Conservation (phyloP, 2,113 vertebrate genomes). For the Myodes glareolus region DNA sequence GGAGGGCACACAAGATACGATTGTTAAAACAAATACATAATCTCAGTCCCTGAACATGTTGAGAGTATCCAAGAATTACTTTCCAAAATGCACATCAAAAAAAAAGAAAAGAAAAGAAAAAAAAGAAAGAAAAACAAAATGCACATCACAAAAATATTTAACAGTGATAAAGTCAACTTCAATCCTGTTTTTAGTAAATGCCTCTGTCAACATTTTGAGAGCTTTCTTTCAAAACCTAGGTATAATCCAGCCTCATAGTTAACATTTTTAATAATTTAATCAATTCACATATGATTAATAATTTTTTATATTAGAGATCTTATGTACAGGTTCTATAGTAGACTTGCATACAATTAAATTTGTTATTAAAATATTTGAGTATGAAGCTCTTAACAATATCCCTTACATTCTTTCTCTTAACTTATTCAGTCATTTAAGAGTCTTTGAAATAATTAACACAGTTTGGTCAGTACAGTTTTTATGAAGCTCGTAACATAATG, state of each 20-base stretch:
- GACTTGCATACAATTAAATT: neutral
- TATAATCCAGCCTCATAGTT: neutral
- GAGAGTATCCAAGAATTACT: neutral
- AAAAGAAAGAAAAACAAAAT: too few species aligned
- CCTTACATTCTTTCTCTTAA: conserved; percentile 25
- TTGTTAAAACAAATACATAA: neutral
- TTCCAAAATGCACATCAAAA: neutral
- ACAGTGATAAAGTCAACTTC: neutral
- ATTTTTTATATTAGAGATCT: conserved; percentile 27
- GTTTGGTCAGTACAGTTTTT: neutral
- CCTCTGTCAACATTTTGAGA: neutral
- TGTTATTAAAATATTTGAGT: conserved; percentile 16
- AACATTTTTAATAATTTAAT: conserved; percentile 26
- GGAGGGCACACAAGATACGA: neutral
- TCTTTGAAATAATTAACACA: conserved; percentile 23
- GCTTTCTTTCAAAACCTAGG: conserved; percentile 33
- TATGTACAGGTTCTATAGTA: neutral
- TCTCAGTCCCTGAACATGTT: conserved; percentile 20
- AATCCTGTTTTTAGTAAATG: conserved; percentile 31
- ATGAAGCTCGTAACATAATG: neutral
- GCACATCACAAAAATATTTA: neutral
- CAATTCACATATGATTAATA: conserved; percentile 18
- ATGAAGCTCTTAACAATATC: neutral
- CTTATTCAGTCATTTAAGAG: neutral
- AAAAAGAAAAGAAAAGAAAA: too few species aligned